These are phyloP conservation scores for Diploptera punctata DNA, from an alignment of 2,888 invertebrate genomes.

Conservation along the genomic window DNA sequence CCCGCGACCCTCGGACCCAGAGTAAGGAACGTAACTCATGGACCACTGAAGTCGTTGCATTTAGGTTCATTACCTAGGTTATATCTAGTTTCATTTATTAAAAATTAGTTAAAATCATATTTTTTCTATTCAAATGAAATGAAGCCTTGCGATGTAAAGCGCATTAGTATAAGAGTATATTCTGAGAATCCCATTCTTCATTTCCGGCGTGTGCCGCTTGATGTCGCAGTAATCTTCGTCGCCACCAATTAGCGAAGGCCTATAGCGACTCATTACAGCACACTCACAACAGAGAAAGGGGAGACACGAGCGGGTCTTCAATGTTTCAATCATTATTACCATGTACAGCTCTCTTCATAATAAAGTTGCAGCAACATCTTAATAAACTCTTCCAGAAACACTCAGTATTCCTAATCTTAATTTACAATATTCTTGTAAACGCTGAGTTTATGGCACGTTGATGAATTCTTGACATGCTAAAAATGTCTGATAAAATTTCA, in stretches of 20 bases:
- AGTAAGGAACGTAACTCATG: no score
- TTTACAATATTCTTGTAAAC: no score
- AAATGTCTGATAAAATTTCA: no score
- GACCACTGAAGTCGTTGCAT: no score
- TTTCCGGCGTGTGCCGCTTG: slow-evolving; percentile 13
- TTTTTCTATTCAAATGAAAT: neutral
- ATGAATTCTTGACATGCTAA: no score
- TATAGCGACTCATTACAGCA: slow-evolving; percentile 22
- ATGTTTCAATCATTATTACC: neutral
- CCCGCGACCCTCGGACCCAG: no score
- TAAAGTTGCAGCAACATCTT: neutral
- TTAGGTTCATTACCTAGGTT: no score
- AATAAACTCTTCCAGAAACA: no score
- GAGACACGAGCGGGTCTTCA: neutral
- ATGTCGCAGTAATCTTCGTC: slow-evolving; percentile 22
- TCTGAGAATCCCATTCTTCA: slow-evolving; percentile 19
- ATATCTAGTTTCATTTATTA: no score
- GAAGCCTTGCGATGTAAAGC: slow-evolving; percentile 14
- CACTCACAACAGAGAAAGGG: neutral
- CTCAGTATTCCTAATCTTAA: no score
- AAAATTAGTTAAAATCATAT: no score
- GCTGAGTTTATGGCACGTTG: no score
- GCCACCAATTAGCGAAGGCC: slow-evolving; percentile 24
- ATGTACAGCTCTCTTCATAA: neutral
- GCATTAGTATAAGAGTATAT: slow-evolving; percentile 20